phyloP scores from a whole-genome alignment of 2,797 vertebrate genomes.

The Sparidentex hasta region DNA sequence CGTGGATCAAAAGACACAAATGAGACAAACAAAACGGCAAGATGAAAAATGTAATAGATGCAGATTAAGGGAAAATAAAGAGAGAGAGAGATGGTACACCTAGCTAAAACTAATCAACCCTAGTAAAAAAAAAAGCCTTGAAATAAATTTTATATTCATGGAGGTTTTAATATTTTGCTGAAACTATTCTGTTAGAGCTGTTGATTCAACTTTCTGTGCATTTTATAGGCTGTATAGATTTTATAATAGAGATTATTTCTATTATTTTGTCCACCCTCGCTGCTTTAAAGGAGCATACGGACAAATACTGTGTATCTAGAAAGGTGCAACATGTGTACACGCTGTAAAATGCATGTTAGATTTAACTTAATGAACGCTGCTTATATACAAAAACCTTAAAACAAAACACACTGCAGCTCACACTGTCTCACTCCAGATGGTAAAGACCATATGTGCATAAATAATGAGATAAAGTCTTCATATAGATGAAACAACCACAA shows the following conservation, averaged over 20 bases:
- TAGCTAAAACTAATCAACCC: conserved; percentile 1
- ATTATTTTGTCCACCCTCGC: background rate
- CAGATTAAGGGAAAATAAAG: background rate
- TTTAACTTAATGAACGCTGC: background rate
- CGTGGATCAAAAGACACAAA: conserved; percentile 16
- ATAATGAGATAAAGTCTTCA: background rate
- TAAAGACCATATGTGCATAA: background rate
- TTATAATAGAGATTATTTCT: background rate
- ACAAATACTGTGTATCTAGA: background rate
- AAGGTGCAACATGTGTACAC: background rate
- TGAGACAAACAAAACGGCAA: background rate
- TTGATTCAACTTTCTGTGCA: conserved; percentile 4
- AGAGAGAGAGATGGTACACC: background rate
- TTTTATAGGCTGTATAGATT: background rate
- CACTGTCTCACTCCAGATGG: conserved; percentile 29
- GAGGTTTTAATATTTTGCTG: conserved; percentile 18
- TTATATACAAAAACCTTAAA: too few relatives aligned
- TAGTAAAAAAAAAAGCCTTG: background rate
- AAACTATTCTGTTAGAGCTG: background rate
- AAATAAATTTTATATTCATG: conserved; percentile 30
- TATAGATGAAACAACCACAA: background rate
- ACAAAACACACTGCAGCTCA: background rate
- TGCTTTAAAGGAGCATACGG: background rate
- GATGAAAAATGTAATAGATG: conserved; percentile 16
- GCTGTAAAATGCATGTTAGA: background rate